Base-by-base conservation (phyloP, 2,888 invertebrate genomes). In the Drosophila multiciliata region DNA sequence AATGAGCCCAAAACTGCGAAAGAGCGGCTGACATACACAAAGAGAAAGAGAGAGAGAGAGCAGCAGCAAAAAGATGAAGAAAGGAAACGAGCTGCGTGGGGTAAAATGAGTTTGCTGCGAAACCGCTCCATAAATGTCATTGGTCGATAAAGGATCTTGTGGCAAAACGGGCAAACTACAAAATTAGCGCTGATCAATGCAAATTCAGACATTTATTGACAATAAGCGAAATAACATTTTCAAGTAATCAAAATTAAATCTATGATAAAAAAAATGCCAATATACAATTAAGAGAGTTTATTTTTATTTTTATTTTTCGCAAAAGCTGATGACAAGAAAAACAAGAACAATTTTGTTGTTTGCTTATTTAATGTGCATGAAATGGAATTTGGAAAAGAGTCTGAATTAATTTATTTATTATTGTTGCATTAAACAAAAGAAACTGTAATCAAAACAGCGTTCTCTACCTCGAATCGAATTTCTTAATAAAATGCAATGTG, bases 1-100 rank as follows among this genome's bases (percentile, higher is more conserved):
- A 79, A 80, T 79, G 79, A 79, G 64, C 54, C 64, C 23, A 48
- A 50, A 40, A 20, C 20, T 12, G 54, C n/a, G 11, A 49, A 29
- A 58, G 72, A 20, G 40, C n/a, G 36, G 9, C 38, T 33, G 57
- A 42, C 12, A 29, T 29, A 29, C 48, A 62, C 29, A 7, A 29
- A 23, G 40, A 3, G 35, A 42, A 3, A 20, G 3, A 35, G 12
- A 20, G 54, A 15, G 33, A 15, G 1, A 49, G 26, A 40, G 9
- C 11, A 40, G 9, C 11, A 40, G 2, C 20, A 42, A 23, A 32
- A 49, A 15, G 17, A 17, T 11, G 9, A 17, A 7, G n/a, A 20
- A 52, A 52, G 26, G 49, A 3, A 49, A 26, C 9, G 17, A 26
- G 49, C 52, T 52, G 52, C 32, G 52, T 52, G 52, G 52, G 52